phyloP scores from a whole-genome alignment of 2,797 vertebrate genomes.

The Naso thynnoides region DNA sequence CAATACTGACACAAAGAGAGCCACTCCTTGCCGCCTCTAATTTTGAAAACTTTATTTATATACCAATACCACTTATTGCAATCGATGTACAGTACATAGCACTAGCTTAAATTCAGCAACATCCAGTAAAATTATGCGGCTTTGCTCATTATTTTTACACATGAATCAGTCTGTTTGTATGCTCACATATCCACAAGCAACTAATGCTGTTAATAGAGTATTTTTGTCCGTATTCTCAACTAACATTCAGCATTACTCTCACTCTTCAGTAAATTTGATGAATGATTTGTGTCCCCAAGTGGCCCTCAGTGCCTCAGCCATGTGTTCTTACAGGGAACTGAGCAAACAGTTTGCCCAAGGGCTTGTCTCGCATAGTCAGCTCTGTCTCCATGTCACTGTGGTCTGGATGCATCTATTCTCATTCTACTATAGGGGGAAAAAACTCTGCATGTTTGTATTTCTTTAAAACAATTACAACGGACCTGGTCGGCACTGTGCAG shows the following conservation, averaged over 20 bases:
- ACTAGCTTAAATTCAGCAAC: not conserved
- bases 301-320: constrained; percentile 1
- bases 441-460: no score
- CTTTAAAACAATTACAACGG: no score
- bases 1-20: not conserved
- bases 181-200: not conserved
- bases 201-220: not conserved
- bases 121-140: not conserved
- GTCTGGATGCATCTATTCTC: no score
- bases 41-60: constrained; percentile 14
- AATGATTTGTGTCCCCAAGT: constrained; percentile 6
- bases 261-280: constrained; percentile 2
- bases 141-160: constrained; percentile 4
- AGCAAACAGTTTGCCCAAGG: constrained; percentile 10
- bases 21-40: not conserved
- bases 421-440: no score
- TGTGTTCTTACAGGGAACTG: constrained; percentile 7
- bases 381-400: no score
- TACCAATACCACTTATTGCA: not conserved
- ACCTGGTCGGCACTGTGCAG: no score
- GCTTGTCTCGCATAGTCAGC: no score
- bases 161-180: not conserved
- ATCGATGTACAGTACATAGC: not conserved
- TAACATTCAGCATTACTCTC: not conserved
- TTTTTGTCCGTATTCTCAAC: not conserved